Percentiles rank a stretch among this genome's conserved stretches.
Conservation (phyloP, 2,113 vertebrate genomes). For the Leptocoma aspasia region DNA sequence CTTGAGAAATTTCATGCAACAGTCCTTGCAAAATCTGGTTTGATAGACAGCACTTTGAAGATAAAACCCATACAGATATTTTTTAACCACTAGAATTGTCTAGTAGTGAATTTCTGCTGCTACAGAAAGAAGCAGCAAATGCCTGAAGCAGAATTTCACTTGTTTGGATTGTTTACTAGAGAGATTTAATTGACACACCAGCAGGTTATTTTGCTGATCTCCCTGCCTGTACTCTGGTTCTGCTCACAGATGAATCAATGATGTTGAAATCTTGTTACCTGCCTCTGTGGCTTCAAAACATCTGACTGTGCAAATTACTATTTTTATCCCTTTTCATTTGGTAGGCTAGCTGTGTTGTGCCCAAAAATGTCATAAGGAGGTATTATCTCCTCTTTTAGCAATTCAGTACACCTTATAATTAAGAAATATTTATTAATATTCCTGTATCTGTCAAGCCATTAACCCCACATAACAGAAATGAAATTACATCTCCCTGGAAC, state of each 20-base stretch:
- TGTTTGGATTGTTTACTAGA: background rate
- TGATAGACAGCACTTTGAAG: background rate
- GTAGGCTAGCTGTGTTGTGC: background rate
- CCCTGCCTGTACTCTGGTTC: background rate
- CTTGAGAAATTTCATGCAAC: background rate
- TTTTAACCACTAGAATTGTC: background rate
- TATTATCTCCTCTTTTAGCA: slow-evolving; percentile 11
- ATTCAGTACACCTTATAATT: slow-evolving; percentile 35
- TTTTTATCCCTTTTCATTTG: slow-evolving; percentile 11
- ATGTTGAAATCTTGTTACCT: slow-evolving; percentile 38
- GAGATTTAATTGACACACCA: slow-evolving; percentile 18
- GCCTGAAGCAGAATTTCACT: background rate
- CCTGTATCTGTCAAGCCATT: background rate
- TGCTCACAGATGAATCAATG: background rate
- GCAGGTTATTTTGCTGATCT: slow-evolving; percentile 19
- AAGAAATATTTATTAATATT: slow-evolving; percentile 49
- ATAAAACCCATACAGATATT: background rate
- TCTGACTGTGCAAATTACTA: slow-evolving; percentile 49
- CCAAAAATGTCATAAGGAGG: background rate
- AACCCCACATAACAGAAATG: background rate
- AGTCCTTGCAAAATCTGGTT: background rate
- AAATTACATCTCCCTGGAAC: background rate
- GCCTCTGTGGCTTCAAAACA: slow-evolving; percentile 29
- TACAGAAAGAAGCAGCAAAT: background rate
- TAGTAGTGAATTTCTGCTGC: background rate